Base-by-base conservation (phyloP, 2,888 invertebrate species). In the Dione juno region DNA sequence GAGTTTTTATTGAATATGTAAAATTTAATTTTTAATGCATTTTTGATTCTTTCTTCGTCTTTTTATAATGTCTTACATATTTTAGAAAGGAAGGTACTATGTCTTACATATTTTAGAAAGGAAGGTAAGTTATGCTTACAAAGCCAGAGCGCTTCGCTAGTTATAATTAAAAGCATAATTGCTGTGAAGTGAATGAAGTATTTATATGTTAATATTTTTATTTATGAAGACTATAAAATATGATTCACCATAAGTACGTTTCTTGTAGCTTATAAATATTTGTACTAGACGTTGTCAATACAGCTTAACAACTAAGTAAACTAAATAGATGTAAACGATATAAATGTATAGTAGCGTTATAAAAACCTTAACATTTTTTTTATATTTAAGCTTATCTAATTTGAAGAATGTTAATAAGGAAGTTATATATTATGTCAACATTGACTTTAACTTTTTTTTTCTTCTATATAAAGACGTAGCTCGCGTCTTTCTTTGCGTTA, bases 181-280 rank as follows among this genome's bases (percentile, higher is more conserved):
- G 2, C 2, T 28, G 5, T 28, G 28, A 28, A 28, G 5, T 28
- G 28, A n/a, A n/a, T n/a, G n/a, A n/a, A n/a, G n/a, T n/a, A n/a
- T n/a, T n/a, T 28, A 53, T 21, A 52, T 21, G 5, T 54, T 9
- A n/a, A 9, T 54, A n/a, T 35, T 10, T 54, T 35, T n/a, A 1
- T 35, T n/a, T 54, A n/a, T n/a, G 35, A 35, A 54, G 14, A 35
- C 54, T 35, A 35, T 54, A n/a, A 54, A 54, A 53, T 9, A 21
- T 5, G 13, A 53, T 14, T 21, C n/a, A n/a, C n/a, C n/a, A n/a
- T n/a, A n/a, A n/a, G 13, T 14, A 28, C 28, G 28, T 53, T 28
- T 13, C 14, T 7, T 14, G 14, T 28, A 28, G 35, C 3, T 54
- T 54, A 35, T 54, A 35, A 54, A 54, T 54, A 10, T 54, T n/a